phyloP scores from a whole-genome alignment of 1,140 invertebrate species.

The Aplysia californica region DNA sequence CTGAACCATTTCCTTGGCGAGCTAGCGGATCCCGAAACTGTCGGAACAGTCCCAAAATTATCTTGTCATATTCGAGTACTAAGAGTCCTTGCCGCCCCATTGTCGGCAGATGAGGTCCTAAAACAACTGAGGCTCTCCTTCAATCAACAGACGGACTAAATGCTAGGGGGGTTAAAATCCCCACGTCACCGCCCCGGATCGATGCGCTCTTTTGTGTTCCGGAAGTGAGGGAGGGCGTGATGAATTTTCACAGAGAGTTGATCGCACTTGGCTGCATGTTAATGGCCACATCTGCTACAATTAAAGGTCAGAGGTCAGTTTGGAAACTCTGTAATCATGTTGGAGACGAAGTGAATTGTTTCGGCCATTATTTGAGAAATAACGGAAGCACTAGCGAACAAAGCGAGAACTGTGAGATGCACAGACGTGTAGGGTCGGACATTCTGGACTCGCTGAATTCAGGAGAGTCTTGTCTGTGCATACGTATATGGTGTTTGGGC shows the following conservation, averaged over 20 bases:
- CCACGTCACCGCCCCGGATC: constrained; percentile 4
- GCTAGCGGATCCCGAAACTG: too few relatives aligned
- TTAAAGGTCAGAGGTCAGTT: constrained; percentile 24
- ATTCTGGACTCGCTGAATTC: too few relatives aligned
- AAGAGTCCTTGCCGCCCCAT: background rate
- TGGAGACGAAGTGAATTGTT: background rate
- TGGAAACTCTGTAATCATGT: constrained; percentile 2
- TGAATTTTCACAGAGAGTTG: background rate
- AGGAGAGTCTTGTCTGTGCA: too few relatives aligned
- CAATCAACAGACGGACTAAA: constrained; percentile 2
- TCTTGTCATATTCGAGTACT: too few relatives aligned
- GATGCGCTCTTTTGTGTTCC: background rate
- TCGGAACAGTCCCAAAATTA: too few relatives aligned
- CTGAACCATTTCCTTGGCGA: too few relatives aligned
- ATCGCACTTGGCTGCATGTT: background rate
- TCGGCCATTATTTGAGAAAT: background rate
- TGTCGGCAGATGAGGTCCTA: background rate
- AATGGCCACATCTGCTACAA: constrained; percentile 24
- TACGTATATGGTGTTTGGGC: too few relatives aligned
- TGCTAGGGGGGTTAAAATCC: constrained; percentile 9
- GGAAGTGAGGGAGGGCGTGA: constrained; percentile 12
- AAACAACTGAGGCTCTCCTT: constrained; percentile 1
- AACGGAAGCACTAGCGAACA: too few relatives aligned
- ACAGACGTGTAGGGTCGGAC: too few relatives aligned
- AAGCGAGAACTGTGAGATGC: too few relatives aligned